Percentiles rank a stretch among this genome's conserved stretches.
These are phyloP conservation scores for Drosophila nannoptera DNA, from an alignment of 1,140 invertebrate genomes.

Conservation along the genomic window DNA sequence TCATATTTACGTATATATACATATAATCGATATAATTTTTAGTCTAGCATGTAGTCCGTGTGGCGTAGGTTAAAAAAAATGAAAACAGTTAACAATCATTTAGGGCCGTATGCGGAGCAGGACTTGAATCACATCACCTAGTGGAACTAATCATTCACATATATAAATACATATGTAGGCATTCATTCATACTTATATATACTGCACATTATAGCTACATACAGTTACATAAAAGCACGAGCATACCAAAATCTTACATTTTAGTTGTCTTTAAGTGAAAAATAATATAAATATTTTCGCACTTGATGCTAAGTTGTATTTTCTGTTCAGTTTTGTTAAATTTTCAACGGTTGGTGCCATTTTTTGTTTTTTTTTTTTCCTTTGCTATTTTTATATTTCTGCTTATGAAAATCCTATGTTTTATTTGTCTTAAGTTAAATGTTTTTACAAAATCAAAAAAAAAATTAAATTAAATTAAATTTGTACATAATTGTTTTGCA, in stretches of 20 bases:
- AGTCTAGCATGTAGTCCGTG: slow-evolving; percentile 61
- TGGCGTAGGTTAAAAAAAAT: slow-evolving; percentile 71
- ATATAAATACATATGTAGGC: slow-evolving; percentile 26
- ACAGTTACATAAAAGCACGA: slow-evolving; percentile 45
- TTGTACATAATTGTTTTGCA: slow-evolving; percentile 60
- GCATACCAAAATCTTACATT: slow-evolving; percentile 69
- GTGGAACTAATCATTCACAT: slow-evolving; percentile 39
- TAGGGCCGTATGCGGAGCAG: slow-evolving; percentile 25
- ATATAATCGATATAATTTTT: slow-evolving; percentile 34
- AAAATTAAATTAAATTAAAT: not conserved
- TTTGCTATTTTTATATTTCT: not conserved
- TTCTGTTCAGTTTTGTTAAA: slow-evolving; percentile 35
- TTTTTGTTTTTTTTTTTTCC: slow-evolving; percentile 9
- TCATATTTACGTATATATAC: slow-evolving; percentile 1
- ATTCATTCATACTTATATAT: slow-evolving; percentile 41
- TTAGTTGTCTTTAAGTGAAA: slow-evolving; percentile 51
- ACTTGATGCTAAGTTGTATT: slow-evolving; percentile 30
- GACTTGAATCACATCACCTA: slow-evolving; percentile 61
- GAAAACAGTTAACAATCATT: slow-evolving; percentile 24
- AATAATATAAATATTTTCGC: not conserved
- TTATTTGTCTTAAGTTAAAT: not conserved
- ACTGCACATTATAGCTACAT: slow-evolving; percentile 2
- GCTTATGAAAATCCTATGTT: not conserved
- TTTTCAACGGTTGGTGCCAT: slow-evolving; percentile 58
- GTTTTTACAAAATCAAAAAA: not conserved